phyloP scores from a whole-genome alignment of 1,140 invertebrate species.

The Chelonus insularis region DNA sequence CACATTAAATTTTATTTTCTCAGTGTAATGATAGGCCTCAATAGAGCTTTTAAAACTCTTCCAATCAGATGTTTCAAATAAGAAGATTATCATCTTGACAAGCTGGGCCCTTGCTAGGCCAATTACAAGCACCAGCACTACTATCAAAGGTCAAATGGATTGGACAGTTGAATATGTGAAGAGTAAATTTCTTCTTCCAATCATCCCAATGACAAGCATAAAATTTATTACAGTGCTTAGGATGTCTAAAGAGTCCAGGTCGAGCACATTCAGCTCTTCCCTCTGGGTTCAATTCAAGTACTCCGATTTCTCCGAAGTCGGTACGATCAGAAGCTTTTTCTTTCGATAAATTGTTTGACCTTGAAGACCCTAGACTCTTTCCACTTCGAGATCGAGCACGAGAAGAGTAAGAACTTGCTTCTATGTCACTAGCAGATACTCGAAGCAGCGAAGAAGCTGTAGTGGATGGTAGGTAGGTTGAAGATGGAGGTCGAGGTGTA shows the following conservation, averaged over 20 bases:
- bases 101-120: conserved; percentile 78
- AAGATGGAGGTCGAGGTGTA: conserved; percentile 15
- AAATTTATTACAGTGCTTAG: conserved; percentile 81
- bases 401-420: not conserved
- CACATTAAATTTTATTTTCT: too few species aligned
- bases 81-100: conserved; percentile 73
- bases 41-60: too few species aligned
- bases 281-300: conserved; percentile 62
- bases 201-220: conserved; percentile 84
- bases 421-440: conserved; percentile 13
- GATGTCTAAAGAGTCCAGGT: conserved; percentile 80
- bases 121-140: conserved; percentile 76
- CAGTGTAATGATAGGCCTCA: too few species aligned
- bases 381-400: conserved; percentile 19
- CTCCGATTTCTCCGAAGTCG: conserved; percentile 55
- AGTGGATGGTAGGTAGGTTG: conserved; percentile 12
- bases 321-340: conserved; percentile 59
- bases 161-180: conserved; percentile 81
- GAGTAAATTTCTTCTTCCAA: conserved; percentile 75
- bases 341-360: not conserved
- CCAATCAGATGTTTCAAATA: conserved; percentile 49
- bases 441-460: conserved; percentile 12
- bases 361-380: conserved; percentile 18
- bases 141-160: conserved; percentile 79
- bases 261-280: conserved; percentile 72